phyloP scores from a whole-genome alignment of 2,888 invertebrate genomes.

The Caenorhabditis sulstoni region DNA sequence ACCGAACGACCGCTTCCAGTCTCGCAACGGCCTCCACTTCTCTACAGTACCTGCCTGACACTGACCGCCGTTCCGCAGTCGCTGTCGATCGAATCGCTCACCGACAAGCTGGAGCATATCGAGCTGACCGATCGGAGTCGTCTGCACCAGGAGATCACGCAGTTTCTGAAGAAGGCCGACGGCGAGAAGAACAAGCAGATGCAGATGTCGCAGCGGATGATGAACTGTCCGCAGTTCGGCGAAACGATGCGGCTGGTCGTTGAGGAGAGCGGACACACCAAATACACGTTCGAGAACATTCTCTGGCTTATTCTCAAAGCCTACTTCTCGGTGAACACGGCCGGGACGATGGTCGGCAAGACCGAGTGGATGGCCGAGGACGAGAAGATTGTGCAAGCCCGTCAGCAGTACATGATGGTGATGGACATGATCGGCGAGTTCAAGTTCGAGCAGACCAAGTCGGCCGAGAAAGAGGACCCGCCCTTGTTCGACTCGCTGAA shows the following conservation, averaged over 20 bases:
- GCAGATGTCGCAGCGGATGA: slow-evolving; percentile 29
- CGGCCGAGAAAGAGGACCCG: neutral
- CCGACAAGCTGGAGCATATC: slow-evolving; percentile 24
- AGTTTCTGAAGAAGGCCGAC: slow-evolving; percentile 47
- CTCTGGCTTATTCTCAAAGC: slow-evolving; percentile 77
- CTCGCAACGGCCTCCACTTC: slow-evolving; percentile 7
- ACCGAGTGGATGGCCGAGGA: slow-evolving; percentile 53
- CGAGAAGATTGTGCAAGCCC: slow-evolving; percentile 32
- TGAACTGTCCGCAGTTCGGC: slow-evolving; percentile 50
- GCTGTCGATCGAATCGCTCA: slow-evolving; percentile 19
- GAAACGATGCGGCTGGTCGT: slow-evolving; percentile 71
- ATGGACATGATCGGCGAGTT: slow-evolving; percentile 48
- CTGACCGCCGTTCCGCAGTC: slow-evolving; percentile 24
- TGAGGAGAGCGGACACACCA: slow-evolving; percentile 53
- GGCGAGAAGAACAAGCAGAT: slow-evolving; percentile 45
- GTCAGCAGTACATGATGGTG: slow-evolving; percentile 48
- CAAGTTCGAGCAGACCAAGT: slow-evolving; percentile 29
- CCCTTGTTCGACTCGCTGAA: slow-evolving; percentile 30
- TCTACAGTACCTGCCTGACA: slow-evolving; percentile 33
- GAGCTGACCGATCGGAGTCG: slow-evolving; percentile 31
- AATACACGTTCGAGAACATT: slow-evolving; percentile 70
- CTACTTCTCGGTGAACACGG: slow-evolving; percentile 64
- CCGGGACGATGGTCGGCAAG: slow-evolving; percentile 39
- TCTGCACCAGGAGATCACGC: slow-evolving; percentile 44
- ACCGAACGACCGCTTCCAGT: slow-evolving; percentile 11